phyloP scores from a whole-genome alignment of 2,113 vertebrate genomes.

The Turnix velox region DNA sequence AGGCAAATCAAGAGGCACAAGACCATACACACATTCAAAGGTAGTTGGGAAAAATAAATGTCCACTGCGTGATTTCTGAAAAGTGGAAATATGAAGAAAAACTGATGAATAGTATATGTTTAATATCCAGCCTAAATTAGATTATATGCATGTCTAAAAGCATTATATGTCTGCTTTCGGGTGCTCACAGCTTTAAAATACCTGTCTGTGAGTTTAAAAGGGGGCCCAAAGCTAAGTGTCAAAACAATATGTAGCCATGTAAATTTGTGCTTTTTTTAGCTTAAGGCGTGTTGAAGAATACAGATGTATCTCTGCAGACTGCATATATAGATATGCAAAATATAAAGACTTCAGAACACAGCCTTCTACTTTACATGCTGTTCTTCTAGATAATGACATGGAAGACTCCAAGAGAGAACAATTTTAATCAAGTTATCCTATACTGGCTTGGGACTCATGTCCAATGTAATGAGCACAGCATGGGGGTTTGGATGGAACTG shows the following conservation, averaged over 20 bases:
- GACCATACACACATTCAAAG: neutral
- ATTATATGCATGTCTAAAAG: neutral
- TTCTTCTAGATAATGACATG: neutral
- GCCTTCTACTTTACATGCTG: neutral
- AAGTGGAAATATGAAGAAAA: neutral
- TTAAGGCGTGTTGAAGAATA: accelerated
- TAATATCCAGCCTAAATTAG: neutral
- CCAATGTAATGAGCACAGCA: accelerated
- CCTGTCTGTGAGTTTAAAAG: neutral
- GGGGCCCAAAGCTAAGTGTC: neutral
- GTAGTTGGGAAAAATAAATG: no score
- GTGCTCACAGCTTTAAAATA: neutral
- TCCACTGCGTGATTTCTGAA: neutral
- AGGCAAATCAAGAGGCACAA: neutral
- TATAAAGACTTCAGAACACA: neutral
- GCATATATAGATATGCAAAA: neutral
- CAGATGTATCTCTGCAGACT: neutral
- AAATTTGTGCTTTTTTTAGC: neutral
- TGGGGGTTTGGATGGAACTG: accelerated
- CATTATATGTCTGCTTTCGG: neutral
- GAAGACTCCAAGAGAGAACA: neutral
- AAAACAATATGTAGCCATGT: neutral
- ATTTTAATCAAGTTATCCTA: neutral
- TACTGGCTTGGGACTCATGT: neutral
- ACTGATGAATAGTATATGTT: neutral